A percentile compares a stretch with the other conserved stretches of the same genome.
phyloP scores from a whole-genome alignment of 2,888 invertebrate species.

The Onchidella celtica region DNA sequence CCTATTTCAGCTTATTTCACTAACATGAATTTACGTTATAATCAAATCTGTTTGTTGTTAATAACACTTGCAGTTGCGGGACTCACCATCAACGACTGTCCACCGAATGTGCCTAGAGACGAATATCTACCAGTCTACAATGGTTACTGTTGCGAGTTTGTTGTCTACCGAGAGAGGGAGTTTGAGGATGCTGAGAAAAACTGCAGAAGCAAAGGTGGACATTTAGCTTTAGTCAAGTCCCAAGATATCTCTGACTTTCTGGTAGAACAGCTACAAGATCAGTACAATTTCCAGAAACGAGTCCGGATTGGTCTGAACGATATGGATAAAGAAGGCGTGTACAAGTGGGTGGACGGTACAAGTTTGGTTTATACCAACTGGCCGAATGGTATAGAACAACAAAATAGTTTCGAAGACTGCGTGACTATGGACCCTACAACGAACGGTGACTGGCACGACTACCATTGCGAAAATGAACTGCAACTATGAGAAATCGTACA shows the following conservation, averaged over 20 bases:
- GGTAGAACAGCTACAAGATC: constrained; percentile 12
- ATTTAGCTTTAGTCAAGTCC: constrained; percentile 32
- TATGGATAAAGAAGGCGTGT: constrained; percentile 4
- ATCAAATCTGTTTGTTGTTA: no score
- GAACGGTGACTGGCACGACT: constrained; percentile 1
- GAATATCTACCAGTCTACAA: constrained; percentile 4
- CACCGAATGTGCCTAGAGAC: neutral
- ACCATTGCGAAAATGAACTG: neutral
- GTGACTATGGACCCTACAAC: neutral
- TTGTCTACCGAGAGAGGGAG: constrained; percentile 25
- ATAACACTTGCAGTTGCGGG: no score
- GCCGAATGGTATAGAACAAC: neutral
- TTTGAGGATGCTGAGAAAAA: constrained; percentile 20
- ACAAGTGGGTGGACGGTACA: constrained; percentile 39
- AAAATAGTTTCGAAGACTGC: constrained; percentile 6
- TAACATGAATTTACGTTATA: no score
- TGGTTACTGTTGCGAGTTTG: constrained; percentile 36
- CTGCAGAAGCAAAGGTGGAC: constrained; percentile 26
- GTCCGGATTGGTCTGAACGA: constrained; percentile 41
- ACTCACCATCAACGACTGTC: constrained; percentile 20
- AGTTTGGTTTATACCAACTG: constrained; percentile 19
- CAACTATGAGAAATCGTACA: neutral
- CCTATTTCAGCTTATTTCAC: no score
- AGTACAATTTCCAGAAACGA: neutral
- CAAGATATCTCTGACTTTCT: constrained; percentile 20